Percentiles rank a stretch among this genome's conserved stretches.
phyloP scores from a whole-genome alignment of 2,888 invertebrate species.

The Andrena marginata region DNA sequence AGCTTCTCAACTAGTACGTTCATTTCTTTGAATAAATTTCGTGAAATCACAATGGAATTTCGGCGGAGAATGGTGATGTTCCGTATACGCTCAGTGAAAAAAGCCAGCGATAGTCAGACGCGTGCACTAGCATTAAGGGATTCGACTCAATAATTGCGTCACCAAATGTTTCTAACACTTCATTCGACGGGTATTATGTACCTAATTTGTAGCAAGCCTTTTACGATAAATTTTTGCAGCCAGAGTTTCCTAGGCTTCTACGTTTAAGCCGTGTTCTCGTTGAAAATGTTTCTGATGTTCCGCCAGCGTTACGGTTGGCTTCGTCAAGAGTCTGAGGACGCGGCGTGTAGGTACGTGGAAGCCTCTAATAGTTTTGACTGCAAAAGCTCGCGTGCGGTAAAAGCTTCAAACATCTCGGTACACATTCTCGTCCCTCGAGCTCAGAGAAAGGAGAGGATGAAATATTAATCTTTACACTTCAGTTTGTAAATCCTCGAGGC shows the following conservation, averaged over 20 bases:
- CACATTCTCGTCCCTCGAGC: not conserved
- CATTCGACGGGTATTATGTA: not conserved
- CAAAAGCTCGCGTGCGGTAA: not conserved
- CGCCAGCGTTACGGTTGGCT: slow-evolving; percentile 3
- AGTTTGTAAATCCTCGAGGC: not conserved
- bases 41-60: not conserved
- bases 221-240: not conserved
- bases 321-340: not conserved
- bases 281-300: slow-evolving; percentile 9
- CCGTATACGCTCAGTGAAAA: not conserved
- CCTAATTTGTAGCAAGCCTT: not conserved
- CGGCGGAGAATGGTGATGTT: not conserved
- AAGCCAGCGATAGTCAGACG: not conserved
- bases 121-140: not conserved
- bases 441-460: not conserved
- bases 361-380: slow-evolving; percentile 10
- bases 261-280: not conserved
- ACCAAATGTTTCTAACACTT: not conserved
- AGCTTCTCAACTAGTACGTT: slow-evolving; percentile 10
- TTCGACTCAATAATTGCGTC: not conserved
- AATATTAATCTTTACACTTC: not conserved
- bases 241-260: not conserved
- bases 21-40: not conserved
- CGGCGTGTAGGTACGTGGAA: not conserved
- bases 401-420: not conserved